A percentile compares a stretch with the other conserved stretches of the same genome.
Conservation (phyloP, 2,797 vertebrate species). For the Botia kubotai region DNA sequence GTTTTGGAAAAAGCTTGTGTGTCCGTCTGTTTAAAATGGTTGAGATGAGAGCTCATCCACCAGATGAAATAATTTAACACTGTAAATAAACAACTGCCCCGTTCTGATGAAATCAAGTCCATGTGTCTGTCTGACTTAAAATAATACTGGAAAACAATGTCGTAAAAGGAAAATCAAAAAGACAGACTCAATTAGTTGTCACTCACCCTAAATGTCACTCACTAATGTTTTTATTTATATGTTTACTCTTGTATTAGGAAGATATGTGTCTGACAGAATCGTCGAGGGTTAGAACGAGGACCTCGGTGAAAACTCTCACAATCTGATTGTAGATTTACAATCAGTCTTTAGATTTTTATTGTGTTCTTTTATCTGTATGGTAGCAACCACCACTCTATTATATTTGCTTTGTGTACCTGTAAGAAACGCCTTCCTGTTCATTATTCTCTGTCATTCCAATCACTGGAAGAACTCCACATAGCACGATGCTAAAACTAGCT, state of each 20-base stretch:
- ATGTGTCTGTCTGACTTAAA: slow-evolving; percentile 13
- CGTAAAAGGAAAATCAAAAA: not conserved
- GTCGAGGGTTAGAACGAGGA: not conserved
- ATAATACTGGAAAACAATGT: slow-evolving; percentile 16
- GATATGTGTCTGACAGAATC: slow-evolving; percentile 35
- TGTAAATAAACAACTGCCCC: slow-evolving; percentile 25
- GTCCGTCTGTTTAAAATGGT: slow-evolving; percentile 5
- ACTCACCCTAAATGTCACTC: slow-evolving; percentile 16
- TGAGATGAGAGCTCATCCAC: not conserved
- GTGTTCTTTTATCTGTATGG: not conserved
- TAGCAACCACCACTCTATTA: not conserved
- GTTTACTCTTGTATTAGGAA: slow-evolving; percentile 52
- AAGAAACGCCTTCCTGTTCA: too few species aligned
- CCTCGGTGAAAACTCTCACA: not conserved
- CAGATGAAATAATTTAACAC: not conserved
- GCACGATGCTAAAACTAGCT: too few species aligned
- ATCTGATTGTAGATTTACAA: not conserved
- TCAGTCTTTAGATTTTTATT: not conserved
- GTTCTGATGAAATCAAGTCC: not conserved
- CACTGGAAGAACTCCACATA: too few species aligned
- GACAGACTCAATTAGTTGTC: slow-evolving; percentile 13
- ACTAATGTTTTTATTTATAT: slow-evolving; percentile 52
- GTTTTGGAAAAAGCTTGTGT: not conserved
- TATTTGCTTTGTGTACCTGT: not conserved
- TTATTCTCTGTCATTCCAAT: too few species aligned